Percentiles rank a stretch among this genome's conserved stretches.
phyloP scores from a whole-genome alignment of 1,140 invertebrate genomes.

The Macrostomum lignano region DNA sequence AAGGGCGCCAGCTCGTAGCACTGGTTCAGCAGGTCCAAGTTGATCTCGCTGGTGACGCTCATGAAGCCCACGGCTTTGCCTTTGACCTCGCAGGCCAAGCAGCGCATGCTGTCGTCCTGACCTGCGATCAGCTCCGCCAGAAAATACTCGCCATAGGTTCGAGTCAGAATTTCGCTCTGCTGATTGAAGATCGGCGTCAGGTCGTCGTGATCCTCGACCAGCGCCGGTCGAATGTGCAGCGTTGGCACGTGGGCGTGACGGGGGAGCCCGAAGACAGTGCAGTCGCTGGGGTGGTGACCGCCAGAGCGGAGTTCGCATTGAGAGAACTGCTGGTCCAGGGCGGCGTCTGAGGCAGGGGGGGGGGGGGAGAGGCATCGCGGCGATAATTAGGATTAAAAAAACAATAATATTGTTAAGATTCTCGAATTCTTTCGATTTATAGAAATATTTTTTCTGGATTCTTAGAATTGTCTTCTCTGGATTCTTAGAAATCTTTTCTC shows the following conservation, averaged over 20 bases:
- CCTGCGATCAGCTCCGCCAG: conserved; percentile 38
- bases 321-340: too few species aligned
- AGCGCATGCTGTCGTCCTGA: conserved; percentile 28
- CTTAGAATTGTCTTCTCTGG: too few species aligned
- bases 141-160: conserved; percentile 40
- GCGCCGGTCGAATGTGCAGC: conserved; percentile 1
- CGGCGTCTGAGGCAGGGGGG: too few species aligned
- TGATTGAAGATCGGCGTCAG: conserved; percentile 36
- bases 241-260: not conserved
- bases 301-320: not conserved
- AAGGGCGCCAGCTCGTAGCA: conserved; percentile 39
- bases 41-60: conserved; percentile 35
- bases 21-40: conserved; percentile 35
- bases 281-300: not conserved
- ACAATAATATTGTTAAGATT: too few species aligned
- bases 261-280: not conserved
- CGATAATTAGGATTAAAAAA: too few species aligned
- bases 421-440: too few species aligned
- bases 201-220: conserved; percentile 36
- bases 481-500: too few species aligned
- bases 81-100: conserved; percentile 25
- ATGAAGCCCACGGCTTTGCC: conserved; percentile 32
- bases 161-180: conserved; percentile 29
- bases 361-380: too few species aligned
- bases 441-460: too few species aligned